A percentile compares a stretch with the other conserved stretches of the same genome.
phyloP scores from a whole-genome alignment of 1,140 invertebrate genomes.

The Drosophila obscura region DNA sequence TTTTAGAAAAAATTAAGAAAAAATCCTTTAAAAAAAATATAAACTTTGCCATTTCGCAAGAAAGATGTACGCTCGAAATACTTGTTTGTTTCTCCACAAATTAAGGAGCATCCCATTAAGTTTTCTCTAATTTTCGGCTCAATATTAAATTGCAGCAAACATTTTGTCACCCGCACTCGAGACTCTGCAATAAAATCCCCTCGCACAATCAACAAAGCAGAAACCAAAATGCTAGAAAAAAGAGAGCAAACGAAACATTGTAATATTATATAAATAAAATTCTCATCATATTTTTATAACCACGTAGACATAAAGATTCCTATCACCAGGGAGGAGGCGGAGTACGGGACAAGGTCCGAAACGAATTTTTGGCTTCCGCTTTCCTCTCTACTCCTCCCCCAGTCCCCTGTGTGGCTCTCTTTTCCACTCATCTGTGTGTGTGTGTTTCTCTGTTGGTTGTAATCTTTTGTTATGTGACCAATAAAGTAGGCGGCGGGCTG shows the following conservation, averaged over 20 bases:
- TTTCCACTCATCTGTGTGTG: neutral
- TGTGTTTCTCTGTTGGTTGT: slow-evolving; percentile 36
- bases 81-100: neutral
- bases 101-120: neutral
- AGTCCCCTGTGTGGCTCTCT: slow-evolving; percentile 5
- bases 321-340: slow-evolving; percentile 41
- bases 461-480: slow-evolving; percentile 80
- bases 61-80: neutral
- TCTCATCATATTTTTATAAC: slow-evolving; percentile 78
- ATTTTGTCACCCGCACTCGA: slow-evolving; percentile 30
- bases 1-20: too few species aligned
- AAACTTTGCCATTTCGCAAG: too few species aligned
- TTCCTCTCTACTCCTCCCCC: neutral
- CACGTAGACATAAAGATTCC: slow-evolving; percentile 73
- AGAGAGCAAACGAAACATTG: slow-evolving; percentile 28
- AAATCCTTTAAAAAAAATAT: too few species aligned
- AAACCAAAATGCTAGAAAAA: slow-evolving; percentile 20
- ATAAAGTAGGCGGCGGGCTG: slow-evolving; percentile 68
- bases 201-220: slow-evolving; percentile 45
- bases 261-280: slow-evolving; percentile 66
- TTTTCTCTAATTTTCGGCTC: slow-evolving; percentile 7
- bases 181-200: slow-evolving; percentile 31
- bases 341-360: slow-evolving; percentile 32
- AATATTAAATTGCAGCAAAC: slow-evolving; percentile 31
- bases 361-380: slow-evolving; percentile 47